These are phyloP conservation scores for Trididemnum clinides DNA, from an alignment of 23 tunicate genomes.

Conservation along the genomic window DNA sequence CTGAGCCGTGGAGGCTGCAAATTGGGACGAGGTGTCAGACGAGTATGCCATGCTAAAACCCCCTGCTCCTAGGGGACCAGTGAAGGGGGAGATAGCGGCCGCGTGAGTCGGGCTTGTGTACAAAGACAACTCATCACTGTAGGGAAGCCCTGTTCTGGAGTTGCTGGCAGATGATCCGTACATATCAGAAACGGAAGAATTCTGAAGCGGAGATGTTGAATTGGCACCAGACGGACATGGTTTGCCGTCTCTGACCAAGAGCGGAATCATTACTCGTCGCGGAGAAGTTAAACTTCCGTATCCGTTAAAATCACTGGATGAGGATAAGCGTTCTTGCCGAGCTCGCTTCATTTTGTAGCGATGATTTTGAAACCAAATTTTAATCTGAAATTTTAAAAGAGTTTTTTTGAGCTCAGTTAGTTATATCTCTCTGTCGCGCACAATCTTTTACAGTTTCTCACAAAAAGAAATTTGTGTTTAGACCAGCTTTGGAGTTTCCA, in stretches of 20 bases:
- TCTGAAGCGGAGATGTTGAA: neutral
- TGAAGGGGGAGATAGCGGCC: neutral
- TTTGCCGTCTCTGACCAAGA: slow-evolving; percentile 68
- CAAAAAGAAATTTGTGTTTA: neutral
- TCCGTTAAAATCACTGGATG: neutral
- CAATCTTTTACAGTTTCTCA: neutral
- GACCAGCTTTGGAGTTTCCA: too few relatives aligned
- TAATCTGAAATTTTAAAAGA: slow-evolving; percentile 38
- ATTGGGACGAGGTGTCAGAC: slow-evolving; percentile 2
- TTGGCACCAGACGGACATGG: slow-evolving; percentile 46
- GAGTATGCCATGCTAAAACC: slow-evolving; percentile 33
- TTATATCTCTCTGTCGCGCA: neutral
- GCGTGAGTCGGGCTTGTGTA: neutral
- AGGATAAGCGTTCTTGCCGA: slow-evolving; percentile 27
- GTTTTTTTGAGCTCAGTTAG: neutral
- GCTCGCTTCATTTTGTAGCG: slow-evolving; percentile 80
- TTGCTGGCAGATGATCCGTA: neutral
- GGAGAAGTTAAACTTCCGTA: slow-evolving; percentile 58
- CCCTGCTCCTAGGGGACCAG: slow-evolving; percentile 21
- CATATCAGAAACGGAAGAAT: slow-evolving; percentile 12
- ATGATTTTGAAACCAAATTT: slow-evolving; percentile 89
- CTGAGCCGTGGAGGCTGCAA: neutral
- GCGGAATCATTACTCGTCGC: slow-evolving; percentile 63
- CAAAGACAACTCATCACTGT: slow-evolving; percentile 12
- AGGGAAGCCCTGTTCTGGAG: slow-evolving; percentile 7